phyloP scores from a whole-genome alignment of 2,888 invertebrate genomes.

The Thumatha senex region DNA sequence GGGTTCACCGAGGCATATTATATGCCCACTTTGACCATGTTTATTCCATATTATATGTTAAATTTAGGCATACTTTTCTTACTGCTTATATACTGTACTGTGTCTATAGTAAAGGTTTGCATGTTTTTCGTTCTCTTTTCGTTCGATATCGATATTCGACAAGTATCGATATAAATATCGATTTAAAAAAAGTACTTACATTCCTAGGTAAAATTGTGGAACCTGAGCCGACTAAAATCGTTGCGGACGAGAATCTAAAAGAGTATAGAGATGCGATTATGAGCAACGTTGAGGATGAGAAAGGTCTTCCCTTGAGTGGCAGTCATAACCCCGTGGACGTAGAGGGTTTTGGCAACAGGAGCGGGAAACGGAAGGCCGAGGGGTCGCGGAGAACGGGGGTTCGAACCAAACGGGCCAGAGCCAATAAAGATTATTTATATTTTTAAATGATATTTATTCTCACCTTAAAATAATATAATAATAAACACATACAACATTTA shows the following conservation, averaged over 20 bases:
- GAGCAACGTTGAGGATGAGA: constrained; percentile 33
- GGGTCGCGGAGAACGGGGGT: constrained; percentile 38
- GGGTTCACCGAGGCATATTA: no score
- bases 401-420: constrained; percentile 40
- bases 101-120: no score
- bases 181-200: no score
- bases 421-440: constrained; percentile 4
- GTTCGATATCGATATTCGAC: no score
- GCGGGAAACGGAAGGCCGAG: constrained; percentile 43
- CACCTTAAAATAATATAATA: no score
- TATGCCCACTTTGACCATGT: no score
- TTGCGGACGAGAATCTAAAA: constrained; percentile 47
- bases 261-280: constrained; percentile 55
- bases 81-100: no score
- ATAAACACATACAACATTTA: no score
- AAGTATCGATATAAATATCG: no score
- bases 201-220: constrained; percentile 39
- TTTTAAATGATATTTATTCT: background rate
- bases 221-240: constrained; percentile 11
- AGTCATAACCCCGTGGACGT: constrained; percentile 48
- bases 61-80: no score
- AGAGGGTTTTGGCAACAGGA: constrained; percentile 37
- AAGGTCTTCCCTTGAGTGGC: constrained; percentile 46
- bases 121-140: no score
- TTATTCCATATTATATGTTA: no score